Evolutionary conservation across 1,140 invertebrate genomes (phyloP).

Genomic region (Penaeus indicus): DNA sequence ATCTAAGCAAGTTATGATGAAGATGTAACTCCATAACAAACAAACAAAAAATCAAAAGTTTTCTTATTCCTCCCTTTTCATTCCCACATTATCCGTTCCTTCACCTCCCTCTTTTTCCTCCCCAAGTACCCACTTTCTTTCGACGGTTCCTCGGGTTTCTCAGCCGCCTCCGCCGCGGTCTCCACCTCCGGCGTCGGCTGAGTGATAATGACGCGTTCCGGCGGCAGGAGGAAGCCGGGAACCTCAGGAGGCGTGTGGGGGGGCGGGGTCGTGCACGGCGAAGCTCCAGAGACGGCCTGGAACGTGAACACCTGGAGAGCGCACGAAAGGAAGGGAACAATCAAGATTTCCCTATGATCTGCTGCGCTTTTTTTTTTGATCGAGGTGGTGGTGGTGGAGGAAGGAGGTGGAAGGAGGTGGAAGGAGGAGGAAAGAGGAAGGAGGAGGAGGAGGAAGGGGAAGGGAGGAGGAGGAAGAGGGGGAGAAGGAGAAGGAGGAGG

Average conservation of each 20-base stretch:
- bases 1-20: no score
- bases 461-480: not conserved
- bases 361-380: not conserved
- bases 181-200: slow-evolving; percentile 74
- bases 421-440: no score
- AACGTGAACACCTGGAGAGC: slow-evolving; percentile 61
- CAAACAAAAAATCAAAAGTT: no score
- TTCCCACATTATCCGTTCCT: no score
- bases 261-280: slow-evolving; percentile 79
- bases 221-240: slow-evolving; percentile 76
- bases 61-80: no score
- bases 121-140: not conserved
- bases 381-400: not conserved
- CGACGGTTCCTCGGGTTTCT: not conserved
- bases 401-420: not conserved
- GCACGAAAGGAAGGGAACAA: slow-evolving; percentile 8
- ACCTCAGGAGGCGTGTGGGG: slow-evolving; percentile 86
- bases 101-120: not conserved
- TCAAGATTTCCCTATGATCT: not conserved
- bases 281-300: slow-evolving; percentile 53
- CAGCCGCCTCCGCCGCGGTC: slow-evolving; percentile 60
- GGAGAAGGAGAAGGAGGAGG: not conserved
- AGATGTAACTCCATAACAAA: no score
- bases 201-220: slow-evolving; percentile 74
- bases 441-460: no score